Evolutionary conservation across 64 coral and sea anemone species (phyloP).

Genomic region (Dendrophyllia cribrosa): DNA sequence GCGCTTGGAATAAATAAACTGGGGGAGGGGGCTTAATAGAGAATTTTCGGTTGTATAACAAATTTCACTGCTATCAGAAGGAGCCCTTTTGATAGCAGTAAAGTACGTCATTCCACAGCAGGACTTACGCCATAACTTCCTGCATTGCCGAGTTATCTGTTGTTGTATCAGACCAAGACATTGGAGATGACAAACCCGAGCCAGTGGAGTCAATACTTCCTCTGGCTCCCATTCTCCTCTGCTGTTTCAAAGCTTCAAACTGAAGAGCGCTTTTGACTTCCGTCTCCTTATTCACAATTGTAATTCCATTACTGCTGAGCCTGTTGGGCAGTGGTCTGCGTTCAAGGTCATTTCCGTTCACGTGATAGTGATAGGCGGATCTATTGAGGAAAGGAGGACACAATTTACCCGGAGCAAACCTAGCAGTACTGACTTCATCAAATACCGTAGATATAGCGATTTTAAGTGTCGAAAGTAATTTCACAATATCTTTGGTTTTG

Average conservation of each 20-base stretch:
- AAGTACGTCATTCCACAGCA: no score
- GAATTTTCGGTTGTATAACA: no score
- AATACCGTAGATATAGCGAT: no score
- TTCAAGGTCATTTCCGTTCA: background rate
- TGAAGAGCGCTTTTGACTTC: conserved; percentile 11
- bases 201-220: conserved; percentile 38
- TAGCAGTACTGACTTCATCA: no score
- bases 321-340: background rate
- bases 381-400: background rate
- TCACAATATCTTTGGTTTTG: no score
- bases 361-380: conserved; percentile 4
- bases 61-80: no score
- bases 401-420: background rate
- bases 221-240: background rate
- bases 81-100: no score
- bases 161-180: conserved; percentile 47
- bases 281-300: background rate
- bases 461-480: no score
- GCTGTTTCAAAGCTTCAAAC: conserved; percentile 17
- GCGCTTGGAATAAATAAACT: no score
- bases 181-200: conserved; percentile 27
- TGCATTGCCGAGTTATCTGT: conserved; percentile 33
- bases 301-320: background rate
- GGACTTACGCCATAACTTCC: conserved; percentile 54
- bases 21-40: no score